Conservation (phyloP, 2,888 invertebrate genomes). For the Chromoteleia sp. region DNA sequence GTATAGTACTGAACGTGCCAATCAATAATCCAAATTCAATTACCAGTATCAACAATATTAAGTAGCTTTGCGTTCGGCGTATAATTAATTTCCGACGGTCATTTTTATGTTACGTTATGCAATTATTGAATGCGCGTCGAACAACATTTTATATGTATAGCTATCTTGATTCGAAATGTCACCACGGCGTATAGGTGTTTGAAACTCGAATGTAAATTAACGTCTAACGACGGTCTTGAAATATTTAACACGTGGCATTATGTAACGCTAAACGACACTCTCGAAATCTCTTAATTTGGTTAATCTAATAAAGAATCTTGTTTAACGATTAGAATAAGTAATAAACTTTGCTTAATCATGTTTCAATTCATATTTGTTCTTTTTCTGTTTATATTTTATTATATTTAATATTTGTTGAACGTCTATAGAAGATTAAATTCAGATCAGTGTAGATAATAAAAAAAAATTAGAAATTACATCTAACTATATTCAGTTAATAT, state of each 20-base stretch:
- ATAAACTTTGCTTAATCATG: background rate
- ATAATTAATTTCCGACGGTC: conserved; percentile 40
- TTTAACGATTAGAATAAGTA: background rate
- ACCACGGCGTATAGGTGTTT: conserved; percentile 22
- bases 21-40: conserved; percentile 57
- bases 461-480: background rate
- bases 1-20: conserved; percentile 4
- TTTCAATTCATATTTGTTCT: background rate
- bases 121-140: conserved; percentile 24
- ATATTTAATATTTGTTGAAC: too few species aligned
- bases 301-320: conserved; percentile 34
- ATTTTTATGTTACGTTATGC: conserved; percentile 34
- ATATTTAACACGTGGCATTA: conserved; percentile 45
- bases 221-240: conserved; percentile 51
- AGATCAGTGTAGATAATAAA: background rate
- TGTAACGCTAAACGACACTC: conserved; percentile 43
- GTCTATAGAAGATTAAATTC: background rate
- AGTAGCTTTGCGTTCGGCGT: conserved; percentile 32
- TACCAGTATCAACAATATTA: conserved; percentile 26
- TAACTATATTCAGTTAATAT: conserved; percentile 21
- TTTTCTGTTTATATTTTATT: too few species aligned
- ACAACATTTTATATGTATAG: conserved; percentile 15
- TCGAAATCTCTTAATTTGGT: conserved; percentile 36
- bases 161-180: conserved; percentile 37
- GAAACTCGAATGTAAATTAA: conserved; percentile 44